Conservation (phyloP, 2,888 invertebrate species). For the Ethmia dodecea region DNA sequence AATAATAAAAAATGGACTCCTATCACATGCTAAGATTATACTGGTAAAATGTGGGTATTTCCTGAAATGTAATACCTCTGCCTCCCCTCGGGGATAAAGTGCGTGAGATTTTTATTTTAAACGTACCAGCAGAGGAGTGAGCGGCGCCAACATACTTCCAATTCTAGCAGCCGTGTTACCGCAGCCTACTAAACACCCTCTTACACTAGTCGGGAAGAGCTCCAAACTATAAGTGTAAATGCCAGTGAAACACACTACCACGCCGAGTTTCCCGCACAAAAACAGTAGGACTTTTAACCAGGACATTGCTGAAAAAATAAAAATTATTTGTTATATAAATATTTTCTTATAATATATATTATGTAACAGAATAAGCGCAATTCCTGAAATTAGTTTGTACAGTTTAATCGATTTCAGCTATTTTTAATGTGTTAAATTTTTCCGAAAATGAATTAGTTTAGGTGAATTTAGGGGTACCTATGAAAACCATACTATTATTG, state of each 20-base stretch:
- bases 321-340: neutral
- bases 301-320: constrained; percentile 38
- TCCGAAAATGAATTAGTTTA: no score
- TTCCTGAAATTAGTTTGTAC: neutral
- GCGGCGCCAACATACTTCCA: constrained; percentile 55
- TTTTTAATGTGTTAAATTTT: no score
- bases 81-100: no score
- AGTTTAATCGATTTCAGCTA: no score
- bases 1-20: no score
- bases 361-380: neutral
- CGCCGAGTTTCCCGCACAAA: constrained; percentile 46
- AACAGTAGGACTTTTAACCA: constrained; percentile 54
- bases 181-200: constrained; percentile 52
- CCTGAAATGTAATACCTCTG: no score
- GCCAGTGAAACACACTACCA: constrained; percentile 55
- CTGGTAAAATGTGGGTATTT: no score
- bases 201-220: constrained; percentile 55
- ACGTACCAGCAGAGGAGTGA: constrained; percentile 55
- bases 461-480: no score
- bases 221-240: constrained; percentile 57
- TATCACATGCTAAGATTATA: no score
- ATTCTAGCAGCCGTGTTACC: constrained; percentile 53
- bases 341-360: no score
- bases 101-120: no score
- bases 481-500: no score